A percentile compares a stretch with the other conserved stretches of the same genome.
These are phyloP conservation scores for Phortica magna DNA, from an alignment of 2,888 invertebrate species.

Conservation along the genomic window DNA sequence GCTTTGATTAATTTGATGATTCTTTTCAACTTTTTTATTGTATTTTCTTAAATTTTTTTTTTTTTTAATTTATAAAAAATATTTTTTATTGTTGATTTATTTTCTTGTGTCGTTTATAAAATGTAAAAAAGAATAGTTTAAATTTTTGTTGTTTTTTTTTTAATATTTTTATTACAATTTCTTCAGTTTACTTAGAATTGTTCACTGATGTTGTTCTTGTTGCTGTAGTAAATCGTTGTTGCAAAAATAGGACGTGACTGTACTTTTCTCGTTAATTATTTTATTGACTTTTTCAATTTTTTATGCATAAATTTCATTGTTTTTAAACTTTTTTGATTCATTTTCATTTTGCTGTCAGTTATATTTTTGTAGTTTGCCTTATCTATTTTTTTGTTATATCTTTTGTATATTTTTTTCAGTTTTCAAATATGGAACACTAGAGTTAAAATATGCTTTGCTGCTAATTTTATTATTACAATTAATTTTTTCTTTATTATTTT, in stretches of 20 bases:
- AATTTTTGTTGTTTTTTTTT: constrained; percentile 42
- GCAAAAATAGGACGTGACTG: constrained; percentile 79
- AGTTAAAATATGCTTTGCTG: constrained; percentile 65
- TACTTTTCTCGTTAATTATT: constrained; percentile 53
- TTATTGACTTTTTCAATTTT: constrained; percentile 30
- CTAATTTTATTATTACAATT: constrained; percentile 64
- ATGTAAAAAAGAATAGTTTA: constrained; percentile 69
- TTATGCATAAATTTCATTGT: constrained; percentile 53
- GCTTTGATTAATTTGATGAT: constrained; percentile 55
- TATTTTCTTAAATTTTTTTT: constrained; percentile 43
- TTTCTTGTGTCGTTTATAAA: constrained; percentile 59
- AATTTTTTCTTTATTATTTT: constrained; percentile 43
- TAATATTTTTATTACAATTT: constrained; percentile 34
- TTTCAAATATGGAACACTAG: constrained; percentile 74
- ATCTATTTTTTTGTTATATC: constrained; percentile 42
- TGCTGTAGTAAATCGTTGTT: constrained; percentile 76
- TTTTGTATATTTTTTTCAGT: constrained; percentile 45
- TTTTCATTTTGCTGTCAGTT: constrained; percentile 56
- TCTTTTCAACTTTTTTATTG: constrained; percentile 36
- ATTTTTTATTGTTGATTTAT: constrained; percentile 47
- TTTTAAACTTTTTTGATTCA: constrained; percentile 57
- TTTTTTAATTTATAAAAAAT: constrained; percentile 49
- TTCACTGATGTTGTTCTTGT: constrained; percentile 34
- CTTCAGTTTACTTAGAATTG: constrained; percentile 37
- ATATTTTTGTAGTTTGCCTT: constrained; percentile 33